Conservation (phyloP, 2,797 vertebrate genomes). For the Anguilla megastoma region DNA sequence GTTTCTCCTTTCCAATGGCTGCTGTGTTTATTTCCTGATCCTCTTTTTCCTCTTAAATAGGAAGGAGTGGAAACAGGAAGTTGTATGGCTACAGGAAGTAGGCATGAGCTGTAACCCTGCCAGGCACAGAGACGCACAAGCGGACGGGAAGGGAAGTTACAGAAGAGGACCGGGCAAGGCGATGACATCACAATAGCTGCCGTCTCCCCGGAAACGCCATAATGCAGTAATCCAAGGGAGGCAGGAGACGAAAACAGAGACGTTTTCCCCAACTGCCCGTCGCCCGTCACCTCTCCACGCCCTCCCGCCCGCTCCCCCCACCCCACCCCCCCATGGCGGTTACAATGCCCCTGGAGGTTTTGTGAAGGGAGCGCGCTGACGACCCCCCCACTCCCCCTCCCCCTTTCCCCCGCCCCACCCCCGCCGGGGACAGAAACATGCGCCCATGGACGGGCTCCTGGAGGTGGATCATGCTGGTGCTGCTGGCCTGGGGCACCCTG, state of each 20-base stretch:
- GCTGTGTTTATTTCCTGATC: background rate
- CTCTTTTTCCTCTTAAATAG: background rate
- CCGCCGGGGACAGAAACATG: conserved; percentile 80
- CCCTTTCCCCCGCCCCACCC: background rate
- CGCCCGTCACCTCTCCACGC: background rate
- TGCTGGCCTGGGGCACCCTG: conserved; percentile 96
- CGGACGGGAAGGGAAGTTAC: background rate
- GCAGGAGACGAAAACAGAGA: background rate
- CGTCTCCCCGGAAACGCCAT: background rate
- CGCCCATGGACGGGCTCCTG: conserved; percentile 97
- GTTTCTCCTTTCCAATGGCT: background rate
- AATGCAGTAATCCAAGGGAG: conserved; percentile 7
- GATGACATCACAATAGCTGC: conserved; percentile 10
- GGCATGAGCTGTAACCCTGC: background rate
- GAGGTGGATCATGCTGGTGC: conserved; percentile 99
- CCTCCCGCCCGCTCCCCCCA: conserved; percentile 51
- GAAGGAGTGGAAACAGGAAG: background rate
- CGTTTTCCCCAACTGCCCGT: background rate
- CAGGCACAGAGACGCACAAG: background rate
- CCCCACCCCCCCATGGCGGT: conserved; percentile 59
- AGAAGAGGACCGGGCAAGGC: background rate
- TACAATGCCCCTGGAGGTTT: conserved; percentile 51
- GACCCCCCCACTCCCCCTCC: background rate
- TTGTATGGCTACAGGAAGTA: background rate
- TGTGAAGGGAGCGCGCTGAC: conserved; percentile 36